A percentile compares a stretch with the other conserved stretches of the same genome.
Conservation (phyloP, 2,113 vertebrate species). For the Sakesphorus luctuosus region DNA sequence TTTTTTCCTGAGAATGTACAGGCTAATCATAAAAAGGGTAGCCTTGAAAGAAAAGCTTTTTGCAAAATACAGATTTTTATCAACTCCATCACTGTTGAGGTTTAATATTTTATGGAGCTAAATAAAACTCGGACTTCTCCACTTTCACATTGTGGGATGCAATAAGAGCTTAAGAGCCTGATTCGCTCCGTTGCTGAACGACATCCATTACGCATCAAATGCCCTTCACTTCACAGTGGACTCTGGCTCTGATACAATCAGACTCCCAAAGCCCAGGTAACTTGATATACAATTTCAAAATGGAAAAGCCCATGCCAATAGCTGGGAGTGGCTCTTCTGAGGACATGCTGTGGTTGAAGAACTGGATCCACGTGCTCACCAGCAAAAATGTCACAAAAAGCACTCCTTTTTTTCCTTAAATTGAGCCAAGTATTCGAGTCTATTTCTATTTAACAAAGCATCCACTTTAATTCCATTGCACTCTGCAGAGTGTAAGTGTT, state of each 20-base stretch:
- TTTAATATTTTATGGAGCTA: constrained; percentile 74
- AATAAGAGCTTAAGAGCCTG: constrained; percentile 61
- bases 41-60: constrained; percentile 60
- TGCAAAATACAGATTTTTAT: constrained; percentile 70
- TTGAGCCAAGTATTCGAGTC: not conserved
- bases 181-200: rapidly evolving
- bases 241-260: not conserved
- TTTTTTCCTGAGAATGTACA: not conserved
- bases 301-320: not conserved
- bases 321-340: not conserved
- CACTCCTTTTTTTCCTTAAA: not conserved
- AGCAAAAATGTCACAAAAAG: not conserved
- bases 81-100: constrained; percentile 52
- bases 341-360: not conserved
- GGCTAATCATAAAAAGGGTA: constrained; percentile 53
- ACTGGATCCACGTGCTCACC: not conserved
- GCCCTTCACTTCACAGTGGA: constrained; percentile 42
- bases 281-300: constrained; percentile 35
- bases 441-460: not conserved
- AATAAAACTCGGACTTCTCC: constrained; percentile 69
- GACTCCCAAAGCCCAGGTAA: constrained; percentile 15
- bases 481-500: not conserved
- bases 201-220: constrained; percentile 19
- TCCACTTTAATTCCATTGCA: not conserved
- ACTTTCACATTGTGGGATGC: constrained; percentile 55